Conservation (phyloP, 2,797 vertebrate genomes). For the Tadarida brasiliensis region DNA sequence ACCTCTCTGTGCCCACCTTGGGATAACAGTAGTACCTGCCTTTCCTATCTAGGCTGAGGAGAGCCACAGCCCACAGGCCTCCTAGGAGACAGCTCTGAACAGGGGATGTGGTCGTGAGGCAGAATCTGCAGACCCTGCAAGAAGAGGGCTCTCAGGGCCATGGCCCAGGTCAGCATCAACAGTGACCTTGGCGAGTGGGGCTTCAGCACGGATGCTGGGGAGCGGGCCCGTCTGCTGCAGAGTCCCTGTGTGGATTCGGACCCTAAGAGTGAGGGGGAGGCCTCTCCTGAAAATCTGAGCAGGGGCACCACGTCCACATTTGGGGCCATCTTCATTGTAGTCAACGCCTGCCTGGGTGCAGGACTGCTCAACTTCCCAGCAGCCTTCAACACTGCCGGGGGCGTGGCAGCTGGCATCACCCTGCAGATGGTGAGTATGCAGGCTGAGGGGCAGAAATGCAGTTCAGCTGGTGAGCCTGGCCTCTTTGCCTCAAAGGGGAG, state of each 20-base stretch:
- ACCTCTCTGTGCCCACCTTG: not conserved
- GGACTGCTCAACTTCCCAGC: slow-evolving; percentile 98
- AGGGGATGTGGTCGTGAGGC: slow-evolving; percentile 61
- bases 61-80: not conserved
- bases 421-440: slow-evolving; percentile 94
- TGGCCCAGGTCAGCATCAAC: slow-evolving; percentile 91
- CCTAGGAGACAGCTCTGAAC: not conserved
- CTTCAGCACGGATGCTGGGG: slow-evolving; percentile 91
- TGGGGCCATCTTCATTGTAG: slow-evolving; percentile 96
- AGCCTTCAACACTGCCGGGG: slow-evolving; percentile 96
- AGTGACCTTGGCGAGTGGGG: slow-evolving; percentile 91
- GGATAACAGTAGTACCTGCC: not conserved
- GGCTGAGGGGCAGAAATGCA: not conserved
- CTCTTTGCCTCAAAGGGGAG: not conserved
- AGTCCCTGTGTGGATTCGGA: slow-evolving; percentile 93
- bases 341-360: slow-evolving; percentile 96
- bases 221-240: slow-evolving; percentile 94
- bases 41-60: slow-evolving; percentile 60
- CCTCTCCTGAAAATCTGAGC: not conserved
- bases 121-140: not conserved
- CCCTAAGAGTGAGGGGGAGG: slow-evolving; percentile 82
- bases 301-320: slow-evolving; percentile 89
- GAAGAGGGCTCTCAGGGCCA: not conserved
- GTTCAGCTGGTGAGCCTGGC: not conserved
- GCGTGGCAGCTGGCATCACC: slow-evolving; percentile 92